Conservation (phyloP, 2,888 invertebrate species). For the Athripsodes cinereus region DNA sequence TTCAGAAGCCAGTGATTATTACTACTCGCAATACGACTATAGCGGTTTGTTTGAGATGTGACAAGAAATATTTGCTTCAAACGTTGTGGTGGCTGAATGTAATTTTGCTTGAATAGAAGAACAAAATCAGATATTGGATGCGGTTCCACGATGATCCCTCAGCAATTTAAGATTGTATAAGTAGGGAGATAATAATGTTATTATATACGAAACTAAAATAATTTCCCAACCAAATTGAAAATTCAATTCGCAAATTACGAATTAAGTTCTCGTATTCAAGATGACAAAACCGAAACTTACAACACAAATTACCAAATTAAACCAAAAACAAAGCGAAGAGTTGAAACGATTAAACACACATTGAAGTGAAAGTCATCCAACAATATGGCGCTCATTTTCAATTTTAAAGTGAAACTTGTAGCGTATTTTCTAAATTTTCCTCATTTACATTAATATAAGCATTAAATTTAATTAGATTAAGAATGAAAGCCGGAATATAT, state of each 20-base stretch:
- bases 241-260: background rate
- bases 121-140: too few relatives aligned
- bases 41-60: too few relatives aligned
- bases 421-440: slow-evolving; percentile 6
- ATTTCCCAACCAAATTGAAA: background rate
- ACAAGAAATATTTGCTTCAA: too few relatives aligned
- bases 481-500: background rate
- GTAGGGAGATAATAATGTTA: too few relatives aligned
- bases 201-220: too few relatives aligned
- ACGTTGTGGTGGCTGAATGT: too few relatives aligned
- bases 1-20: too few relatives aligned
- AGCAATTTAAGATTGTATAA: too few relatives aligned
- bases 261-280: background rate
- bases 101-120: too few relatives aligned
- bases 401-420: slow-evolving; percentile 5
- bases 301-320: background rate
- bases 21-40: too few relatives aligned
- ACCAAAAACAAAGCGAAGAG: background rate
- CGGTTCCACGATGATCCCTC: too few relatives aligned
- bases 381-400: slow-evolving; percentile 10
- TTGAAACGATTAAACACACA: background rate
- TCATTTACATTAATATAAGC: slow-evolving; percentile 6
- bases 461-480: slow-evolving; percentile 7
- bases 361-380: background rate
- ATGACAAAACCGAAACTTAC: slow-evolving; percentile 1